Base-by-base conservation (phyloP, 1,140 invertebrate genomes). In the Andricus grossulariae region DNA sequence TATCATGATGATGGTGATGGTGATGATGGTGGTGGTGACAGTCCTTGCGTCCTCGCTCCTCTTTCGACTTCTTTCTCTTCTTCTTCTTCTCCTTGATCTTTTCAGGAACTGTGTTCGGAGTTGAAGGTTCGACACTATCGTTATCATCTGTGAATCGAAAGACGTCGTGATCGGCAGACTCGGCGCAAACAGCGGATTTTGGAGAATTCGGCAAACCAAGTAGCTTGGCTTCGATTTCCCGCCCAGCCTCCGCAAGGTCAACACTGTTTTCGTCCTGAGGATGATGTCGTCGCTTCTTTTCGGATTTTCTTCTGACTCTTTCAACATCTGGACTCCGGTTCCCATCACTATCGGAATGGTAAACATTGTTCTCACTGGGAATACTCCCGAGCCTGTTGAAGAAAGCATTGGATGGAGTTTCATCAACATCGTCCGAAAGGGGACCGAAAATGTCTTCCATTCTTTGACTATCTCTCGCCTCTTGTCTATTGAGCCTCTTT, bases 371-470 rank as follows among this genome's bases (percentile, higher is more conserved):
- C 21, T 90, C 85, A 5, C 71, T 80, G 57, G 32, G 84, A 39
- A 66, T 45, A 16, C 25, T 66, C 13, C 77, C 12, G 86, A 83
- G 57, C 82, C 88, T 18, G 50, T 90, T 89, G 74, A 86, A 91
- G 71, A 88, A 90, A 0, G 85, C 86, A 19, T 89, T 87, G 6
- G 84, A 83, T 1, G 86, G 86, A 6, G 84, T 84, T 15, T 87
- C 85, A 50, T 91, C 90, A 6, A 89, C 92, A 77, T 97, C 93
- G 79, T 97, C 96, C 0, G 96, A 97, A 45, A 97, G 91, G 1
- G 96, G 95, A 5, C 96, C 96, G 89, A 97, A 97, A 75, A 97
- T 97, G 83, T 96, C 96, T 89, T 97, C 95, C 95, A 97, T 96
- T 86, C 96, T 94, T 55, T 95, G 91, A 21, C 88, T 90, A 45